Evolutionary conservation across 2,113 vertebrate genomes (phyloP).

Genomic region (Patagioenas fasciata): DNA sequence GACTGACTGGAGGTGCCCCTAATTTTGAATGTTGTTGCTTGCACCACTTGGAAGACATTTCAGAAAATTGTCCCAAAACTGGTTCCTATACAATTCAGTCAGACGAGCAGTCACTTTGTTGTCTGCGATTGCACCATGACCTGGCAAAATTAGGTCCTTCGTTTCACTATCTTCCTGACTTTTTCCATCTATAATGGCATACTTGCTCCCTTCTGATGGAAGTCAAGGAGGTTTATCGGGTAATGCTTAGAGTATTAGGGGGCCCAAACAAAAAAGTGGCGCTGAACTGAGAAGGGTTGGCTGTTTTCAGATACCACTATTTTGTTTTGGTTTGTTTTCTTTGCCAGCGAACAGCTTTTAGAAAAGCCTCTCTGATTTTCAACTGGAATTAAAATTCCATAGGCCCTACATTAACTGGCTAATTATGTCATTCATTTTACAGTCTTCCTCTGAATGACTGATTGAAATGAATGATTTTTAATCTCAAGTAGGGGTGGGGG

Average conservation of each 20-base stretch:
- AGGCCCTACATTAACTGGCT: slow-evolving; percentile 68
- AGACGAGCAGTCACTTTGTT: neutral
- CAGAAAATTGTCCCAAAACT: neutral
- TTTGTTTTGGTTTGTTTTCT: neutral
- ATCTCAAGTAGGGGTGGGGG: neutral
- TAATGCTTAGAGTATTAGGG: neutral
- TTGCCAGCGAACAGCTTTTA: neutral
- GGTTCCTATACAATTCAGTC: neutral
- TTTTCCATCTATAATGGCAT: neutral
- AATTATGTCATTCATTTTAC: slow-evolving; percentile 71
- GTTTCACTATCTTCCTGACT: neutral
- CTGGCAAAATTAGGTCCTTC: neutral
- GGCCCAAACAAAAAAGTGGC: neutral
- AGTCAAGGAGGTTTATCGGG: neutral
- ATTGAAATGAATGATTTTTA: slow-evolving; percentile 67
- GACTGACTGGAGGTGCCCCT: neutral
- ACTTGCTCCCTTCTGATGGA: neutral
- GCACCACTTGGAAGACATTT: neutral
- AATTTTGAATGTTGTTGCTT: neutral
- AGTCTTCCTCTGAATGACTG: slow-evolving; percentile 59
- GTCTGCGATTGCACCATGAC: neutral
- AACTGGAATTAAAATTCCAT: slow-evolving; percentile 69
- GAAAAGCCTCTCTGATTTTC: slow-evolving; percentile 50
- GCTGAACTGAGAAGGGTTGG: neutral
- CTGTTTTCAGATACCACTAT: neutral